Evolutionary conservation across 1,140 invertebrate genomes (phyloP), one percentile per base, ranked within the genome.

Genomic region (Neoseiulus cucumeris): DNA sequence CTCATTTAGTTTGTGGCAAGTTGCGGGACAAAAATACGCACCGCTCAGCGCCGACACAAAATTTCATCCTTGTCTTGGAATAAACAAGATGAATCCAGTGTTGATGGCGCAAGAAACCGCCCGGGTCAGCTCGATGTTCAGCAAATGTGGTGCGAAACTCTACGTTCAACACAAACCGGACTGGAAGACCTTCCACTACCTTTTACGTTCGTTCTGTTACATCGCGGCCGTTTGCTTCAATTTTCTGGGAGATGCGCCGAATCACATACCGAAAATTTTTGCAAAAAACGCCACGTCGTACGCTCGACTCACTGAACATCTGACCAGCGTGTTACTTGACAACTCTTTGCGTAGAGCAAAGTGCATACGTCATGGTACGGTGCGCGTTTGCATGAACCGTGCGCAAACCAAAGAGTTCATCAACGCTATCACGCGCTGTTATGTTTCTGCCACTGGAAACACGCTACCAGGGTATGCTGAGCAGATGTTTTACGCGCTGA

Each of bases 21-120:
- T 9, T 39, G 33, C 33, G 33, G 33, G 4, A 39, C 33, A 39
- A 39, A 39, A 39, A 9, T 4, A 6, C 33, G 4, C 33, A 2
- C 14, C 2, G n/a, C 51, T 2, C 17, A 59, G 17, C 4, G 14
- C 33, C 12, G 33, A 25, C 9, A 20, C 17, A 1, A 25, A 25
- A 18, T 59, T 59, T 20, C 25, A 59, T 33, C 14, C 51, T 14
- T 47, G 45, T 14, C 28, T 6, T 4, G 45, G 45, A 7, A 25
- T 59, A 2, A 59, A 59, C 22, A n/a, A 33, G 25, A 59, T 59
- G 51, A 59, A 59, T 9, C 51, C 51, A 14, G 51, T 59, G 9
- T 25, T 59, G 51, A 59, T 59, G 51, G 51, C 22, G 25, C 14
- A 59, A 59, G 51, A 59, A 33, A 59, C 17, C 14, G 51, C 51